Percentiles rank a stretch among this genome's conserved stretches.
phyloP scores from a whole-genome alignment of 1,140 invertebrate species.

The Holcopasites calliopsidis region DNA sequence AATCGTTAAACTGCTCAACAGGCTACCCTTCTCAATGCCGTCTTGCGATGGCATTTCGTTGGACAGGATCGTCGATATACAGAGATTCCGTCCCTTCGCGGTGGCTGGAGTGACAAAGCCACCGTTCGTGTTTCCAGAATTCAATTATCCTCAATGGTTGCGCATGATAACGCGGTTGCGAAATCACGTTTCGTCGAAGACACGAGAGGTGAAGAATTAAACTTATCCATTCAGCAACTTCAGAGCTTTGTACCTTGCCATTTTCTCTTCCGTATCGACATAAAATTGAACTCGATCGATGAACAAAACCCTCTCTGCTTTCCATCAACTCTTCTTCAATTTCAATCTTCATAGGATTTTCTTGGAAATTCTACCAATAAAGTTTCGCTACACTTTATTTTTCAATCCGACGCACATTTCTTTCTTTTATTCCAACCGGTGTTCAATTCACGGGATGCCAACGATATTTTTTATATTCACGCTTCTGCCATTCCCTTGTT shows the following conservation, averaged over 20 bases:
- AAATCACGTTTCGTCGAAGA: not conserved
- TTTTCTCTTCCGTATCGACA: too few relatives aligned
- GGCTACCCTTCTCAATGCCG: conserved; percentile 55
- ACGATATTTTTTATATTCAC: too few relatives aligned
- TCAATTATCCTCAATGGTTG: conserved; percentile 35
- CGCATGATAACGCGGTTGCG: conserved; percentile 32
- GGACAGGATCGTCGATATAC: conserved; percentile 36
- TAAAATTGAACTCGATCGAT: too few relatives aligned
- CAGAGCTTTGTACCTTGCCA: not conserved
- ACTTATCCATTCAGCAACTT: not conserved
- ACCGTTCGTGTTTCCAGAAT: conserved; percentile 46
- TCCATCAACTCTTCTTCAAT: too few relatives aligned
- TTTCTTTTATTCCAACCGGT: too few relatives aligned
- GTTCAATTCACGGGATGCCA: too few relatives aligned
- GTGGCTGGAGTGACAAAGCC: conserved; percentile 4
- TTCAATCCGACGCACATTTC: too few relatives aligned
- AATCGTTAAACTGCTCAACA: conserved; percentile 13
- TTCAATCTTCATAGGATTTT: too few relatives aligned
- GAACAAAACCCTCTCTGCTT: too few relatives aligned
- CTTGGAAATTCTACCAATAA: too few relatives aligned
- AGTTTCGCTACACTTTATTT: too few relatives aligned
- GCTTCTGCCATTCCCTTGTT: too few relatives aligned
- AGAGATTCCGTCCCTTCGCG: conserved; percentile 50
- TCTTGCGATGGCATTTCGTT: conserved; percentile 43
- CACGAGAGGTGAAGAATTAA: not conserved